Percentiles rank a stretch among this genome's conserved stretches.
Conservation (phyloP, 2,888 invertebrate genomes). For the Agrotis segetum region DNA sequence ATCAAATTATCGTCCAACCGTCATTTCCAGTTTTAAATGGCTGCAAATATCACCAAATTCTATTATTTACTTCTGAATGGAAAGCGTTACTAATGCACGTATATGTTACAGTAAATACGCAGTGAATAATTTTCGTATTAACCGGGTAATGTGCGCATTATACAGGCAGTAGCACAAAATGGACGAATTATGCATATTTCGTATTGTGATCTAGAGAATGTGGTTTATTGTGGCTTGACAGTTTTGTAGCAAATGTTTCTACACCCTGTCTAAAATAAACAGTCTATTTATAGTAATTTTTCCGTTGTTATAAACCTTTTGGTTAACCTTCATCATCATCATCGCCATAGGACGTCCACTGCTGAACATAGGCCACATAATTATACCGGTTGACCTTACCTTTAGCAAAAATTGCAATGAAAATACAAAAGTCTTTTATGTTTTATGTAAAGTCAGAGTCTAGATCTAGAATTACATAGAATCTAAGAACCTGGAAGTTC, state of each 20-base stretch:
- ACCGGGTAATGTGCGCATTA: constrained; percentile 40
- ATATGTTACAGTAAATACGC: constrained; percentile 29
- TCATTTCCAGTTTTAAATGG: background rate
- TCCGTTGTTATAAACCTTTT: too few relatives aligned
- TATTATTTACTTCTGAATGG: constrained; percentile 27
- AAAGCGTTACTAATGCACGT: constrained; percentile 61
- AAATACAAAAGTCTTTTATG: background rate
- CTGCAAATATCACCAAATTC: constrained; percentile 7
- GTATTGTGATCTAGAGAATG: constrained; percentile 34
- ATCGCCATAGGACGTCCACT: too few relatives aligned
- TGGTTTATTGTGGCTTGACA: constrained; percentile 2
- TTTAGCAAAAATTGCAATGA: too few relatives aligned
- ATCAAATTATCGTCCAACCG: background rate
- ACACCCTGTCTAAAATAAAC: too few relatives aligned
- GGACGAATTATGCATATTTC: constrained; percentile 40
- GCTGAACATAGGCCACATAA: too few relatives aligned
- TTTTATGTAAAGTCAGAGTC: too few relatives aligned
- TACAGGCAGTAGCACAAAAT: constrained; percentile 31
- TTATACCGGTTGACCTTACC: too few relatives aligned
- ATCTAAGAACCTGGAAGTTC: background rate
- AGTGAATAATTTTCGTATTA: constrained; percentile 51
- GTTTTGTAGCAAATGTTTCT: background rate
- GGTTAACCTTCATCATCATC: too few relatives aligned
- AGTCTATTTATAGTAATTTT: too few relatives aligned
- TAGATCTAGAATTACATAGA: too few relatives aligned